Evolutionary conservation across 1,140 invertebrate genomes (phyloP).

Genomic region (Oscheius sp.): DNA sequence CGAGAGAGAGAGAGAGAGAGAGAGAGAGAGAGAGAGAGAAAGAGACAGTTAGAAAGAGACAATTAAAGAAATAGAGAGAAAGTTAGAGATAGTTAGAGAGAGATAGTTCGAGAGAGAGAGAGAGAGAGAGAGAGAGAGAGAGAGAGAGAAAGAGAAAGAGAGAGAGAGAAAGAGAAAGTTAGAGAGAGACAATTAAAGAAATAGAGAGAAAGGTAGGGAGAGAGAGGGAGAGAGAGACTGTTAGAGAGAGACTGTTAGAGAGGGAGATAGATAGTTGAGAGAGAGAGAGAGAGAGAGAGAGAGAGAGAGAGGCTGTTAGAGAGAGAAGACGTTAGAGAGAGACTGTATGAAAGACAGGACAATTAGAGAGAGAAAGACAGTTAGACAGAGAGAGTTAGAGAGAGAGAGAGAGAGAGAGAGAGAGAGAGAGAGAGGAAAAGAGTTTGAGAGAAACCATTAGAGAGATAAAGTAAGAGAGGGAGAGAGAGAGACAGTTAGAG

Average conservation of each 20-base stretch:
- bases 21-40: too few relatives aligned
- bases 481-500: too few relatives aligned
- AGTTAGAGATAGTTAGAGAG: background rate
- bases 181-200: background rate
- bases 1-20: background rate
- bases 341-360: background rate
- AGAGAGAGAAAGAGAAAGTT: background rate
- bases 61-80: background rate
- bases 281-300: background rate
- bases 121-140: background rate
- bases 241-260: background rate
- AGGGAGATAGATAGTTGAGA: background rate
- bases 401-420: too few relatives aligned
- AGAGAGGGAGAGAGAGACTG: background rate
- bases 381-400: background rate
- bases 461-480: too few relatives aligned
- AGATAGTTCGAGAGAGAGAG: background rate
- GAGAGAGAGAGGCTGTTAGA: background rate
- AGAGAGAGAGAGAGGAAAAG: too few relatives aligned
- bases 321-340: background rate
- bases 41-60: background rate
- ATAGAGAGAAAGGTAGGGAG: too few relatives aligned
- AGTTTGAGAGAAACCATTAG: too few relatives aligned
- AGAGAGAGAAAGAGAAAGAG: too few relatives aligned
- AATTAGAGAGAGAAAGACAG: background rate